Evolutionary conservation across 2,888 invertebrate species (phyloP), one percentile per base, ranked within the genome.

Genomic region (Dicycla oo): DNA sequence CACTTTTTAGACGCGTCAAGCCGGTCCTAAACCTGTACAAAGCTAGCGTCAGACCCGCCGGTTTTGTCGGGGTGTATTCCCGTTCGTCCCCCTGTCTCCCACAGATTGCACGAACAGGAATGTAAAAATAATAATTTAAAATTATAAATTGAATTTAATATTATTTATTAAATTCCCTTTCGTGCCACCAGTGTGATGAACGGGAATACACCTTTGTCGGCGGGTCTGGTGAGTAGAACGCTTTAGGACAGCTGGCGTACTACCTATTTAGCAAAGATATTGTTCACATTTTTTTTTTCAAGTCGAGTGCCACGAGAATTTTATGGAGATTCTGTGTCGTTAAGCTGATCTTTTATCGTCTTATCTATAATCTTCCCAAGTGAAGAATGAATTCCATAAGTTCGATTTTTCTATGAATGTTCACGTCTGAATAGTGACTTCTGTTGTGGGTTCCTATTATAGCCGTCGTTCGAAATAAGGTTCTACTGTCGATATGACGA

Each of bases 401-500:
- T 51, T 77, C 4, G 15, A 23, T 11, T 54, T 40, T n/a, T 56
- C 23, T 40, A 26, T 23, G 10, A 53, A 45, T 0, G 4, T 53
- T 45, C 20, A n/a, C 5, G 34, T 26, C 54, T 72, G 13, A 54
- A 45, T 38, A 38, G 56, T 43, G 65, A 62, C n/a, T 53, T 49
- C 26, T 18, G 49, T 40, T 5, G 11, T 23, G 18, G 54, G 51
- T 15, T 66, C 34, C 43, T 66, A 58, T 64, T 61, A 30, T 66
- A 57, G 51, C 30, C 40, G 61, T 60, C 56, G 54, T 49, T 76
- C 57, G 58, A 26, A 67, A 65, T 77, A 71, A 68, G 54, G 34
- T 73, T 71, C 49, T 68, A 62, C 38, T 84, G 69, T 86, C 74
- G 69, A 80, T 78, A 74, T 80, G 69, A 85, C 83, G 85, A 85